A percentile compares a stretch with the other conserved stretches of the same genome.
These are phyloP conservation scores for Centruroides sculpturatus DNA, from an alignment of 1,140 invertebrate genomes.

Conservation along the genomic window DNA sequence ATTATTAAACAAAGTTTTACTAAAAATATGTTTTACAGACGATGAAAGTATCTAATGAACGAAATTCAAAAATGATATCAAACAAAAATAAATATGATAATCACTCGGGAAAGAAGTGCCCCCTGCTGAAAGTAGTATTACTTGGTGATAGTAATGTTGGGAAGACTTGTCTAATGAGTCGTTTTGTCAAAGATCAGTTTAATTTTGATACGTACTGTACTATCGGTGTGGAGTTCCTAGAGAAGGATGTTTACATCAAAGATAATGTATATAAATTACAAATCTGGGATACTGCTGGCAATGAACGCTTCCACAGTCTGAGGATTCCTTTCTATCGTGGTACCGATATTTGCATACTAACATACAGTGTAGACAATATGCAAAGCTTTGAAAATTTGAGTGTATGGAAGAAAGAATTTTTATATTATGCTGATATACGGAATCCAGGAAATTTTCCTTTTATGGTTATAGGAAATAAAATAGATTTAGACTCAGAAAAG, in stretches of 20 bases:
- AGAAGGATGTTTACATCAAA: constrained; percentile 64
- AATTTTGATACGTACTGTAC: constrained; percentile 83
- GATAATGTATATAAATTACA: constrained; percentile 63
- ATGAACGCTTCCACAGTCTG: constrained; percentile 48
- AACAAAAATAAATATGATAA: no score
- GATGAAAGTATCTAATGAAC: no score
- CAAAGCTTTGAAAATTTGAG: constrained; percentile 67
- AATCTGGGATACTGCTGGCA: constrained; percentile 26
- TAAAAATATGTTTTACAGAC: no score
- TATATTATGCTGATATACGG: constrained; percentile 74
- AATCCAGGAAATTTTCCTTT: constrained; percentile 62
- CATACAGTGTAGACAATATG: constrained; percentile 68
- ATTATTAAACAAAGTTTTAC: no score
- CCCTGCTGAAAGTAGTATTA: no score
- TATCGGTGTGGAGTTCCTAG: constrained; percentile 70
- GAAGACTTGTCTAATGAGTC: constrained; percentile 85
- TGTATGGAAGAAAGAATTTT: constrained; percentile 77
- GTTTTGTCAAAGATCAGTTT: constrained; percentile 84
- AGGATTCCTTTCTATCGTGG: constrained; percentile 88
- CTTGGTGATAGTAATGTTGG: constrained; percentile 40
- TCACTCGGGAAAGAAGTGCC: no score
- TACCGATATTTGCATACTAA: constrained; percentile 71
- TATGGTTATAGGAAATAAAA: constrained; percentile 79
- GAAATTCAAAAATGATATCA: no score
- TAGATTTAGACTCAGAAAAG: constrained; percentile 31